These are phyloP conservation scores for Heliothis subflexa DNA, from an alignment of 1,140 invertebrate species.

Conservation along the genomic window DNA sequence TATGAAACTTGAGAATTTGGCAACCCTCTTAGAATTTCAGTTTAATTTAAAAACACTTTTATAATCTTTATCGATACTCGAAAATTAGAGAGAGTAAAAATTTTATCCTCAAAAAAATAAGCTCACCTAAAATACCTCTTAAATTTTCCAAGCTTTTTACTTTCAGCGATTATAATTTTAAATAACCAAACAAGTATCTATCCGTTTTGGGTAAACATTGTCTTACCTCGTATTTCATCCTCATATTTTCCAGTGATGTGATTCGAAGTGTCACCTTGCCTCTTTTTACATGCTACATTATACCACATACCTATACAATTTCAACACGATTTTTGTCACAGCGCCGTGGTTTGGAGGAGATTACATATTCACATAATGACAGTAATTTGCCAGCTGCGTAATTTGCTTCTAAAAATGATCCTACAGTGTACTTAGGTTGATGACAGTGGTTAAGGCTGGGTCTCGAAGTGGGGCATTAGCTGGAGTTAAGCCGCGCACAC, in stretches of 20 bases:
- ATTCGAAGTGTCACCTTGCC: not conserved
- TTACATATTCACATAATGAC: conserved; percentile 38
- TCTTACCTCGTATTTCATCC: not conserved
- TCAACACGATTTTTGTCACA: conserved; percentile 31
- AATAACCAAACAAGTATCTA: not conserved
- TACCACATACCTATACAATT: conserved; percentile 7
- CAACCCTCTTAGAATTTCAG: not conserved
- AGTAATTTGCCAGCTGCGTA: conserved; percentile 43
- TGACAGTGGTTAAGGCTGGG: conserved; percentile 53
- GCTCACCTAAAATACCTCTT: too few relatives aligned
- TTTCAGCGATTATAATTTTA: too few relatives aligned
- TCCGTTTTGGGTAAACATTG: too few relatives aligned
- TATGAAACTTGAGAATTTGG: not conserved
- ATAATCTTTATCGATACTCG: not conserved
- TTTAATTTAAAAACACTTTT: not conserved
- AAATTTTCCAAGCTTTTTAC: too few relatives aligned
- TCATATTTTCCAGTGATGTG: not conserved
- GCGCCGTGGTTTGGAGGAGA: conserved; percentile 18
- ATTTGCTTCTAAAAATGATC: conserved; percentile 40
- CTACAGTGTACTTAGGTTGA: conserved; percentile 46
- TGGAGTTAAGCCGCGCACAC: conserved; percentile 75
- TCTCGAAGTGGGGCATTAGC: conserved; percentile 69
- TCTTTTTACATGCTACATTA: conserved; percentile 8
- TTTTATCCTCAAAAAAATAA: too few relatives aligned
- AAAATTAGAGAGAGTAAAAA: not conserved